Conservation (phyloP, 2,797 vertebrate genomes). For the Cyprinodon diabolis region DNA sequence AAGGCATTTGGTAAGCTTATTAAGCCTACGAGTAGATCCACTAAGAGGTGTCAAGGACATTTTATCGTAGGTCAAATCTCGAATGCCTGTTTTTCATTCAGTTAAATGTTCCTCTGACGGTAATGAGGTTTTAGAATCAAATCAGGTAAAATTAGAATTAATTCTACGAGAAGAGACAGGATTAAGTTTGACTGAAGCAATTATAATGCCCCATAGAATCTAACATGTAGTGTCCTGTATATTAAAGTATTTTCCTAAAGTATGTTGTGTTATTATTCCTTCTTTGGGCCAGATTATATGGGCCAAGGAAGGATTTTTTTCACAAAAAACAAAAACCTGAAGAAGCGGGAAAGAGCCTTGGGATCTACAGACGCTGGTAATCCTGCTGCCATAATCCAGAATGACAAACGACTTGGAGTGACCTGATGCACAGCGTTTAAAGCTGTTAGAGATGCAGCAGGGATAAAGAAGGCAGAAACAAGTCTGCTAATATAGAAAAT, state of each 20-base stretch:
- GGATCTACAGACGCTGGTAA: background rate
- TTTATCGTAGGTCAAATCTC: slow-evolving; percentile 20
- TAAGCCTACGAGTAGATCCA: slow-evolving; percentile 44
- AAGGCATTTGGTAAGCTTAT: slow-evolving; percentile 50
- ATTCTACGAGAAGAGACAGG: background rate
- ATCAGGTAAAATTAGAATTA: background rate
- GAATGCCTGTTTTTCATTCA: slow-evolving; percentile 12
- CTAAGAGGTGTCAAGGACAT: slow-evolving; percentile 30
- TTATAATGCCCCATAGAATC: background rate
- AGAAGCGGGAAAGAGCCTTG: background rate
- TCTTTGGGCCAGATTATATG: background rate
- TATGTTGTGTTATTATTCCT: background rate
- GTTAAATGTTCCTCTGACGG: background rate
- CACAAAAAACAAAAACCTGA: background rate
- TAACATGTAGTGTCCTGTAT: background rate
- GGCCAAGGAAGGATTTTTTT: background rate
- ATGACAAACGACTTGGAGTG: slow-evolving; percentile 1
- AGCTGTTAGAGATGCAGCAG: background rate
- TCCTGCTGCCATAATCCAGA: background rate
- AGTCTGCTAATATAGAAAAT: background rate
- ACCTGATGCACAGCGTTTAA: background rate
- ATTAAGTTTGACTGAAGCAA: background rate
- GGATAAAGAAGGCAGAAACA: background rate
- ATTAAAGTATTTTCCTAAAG: background rate
- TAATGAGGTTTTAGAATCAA: slow-evolving; percentile 9